Evolutionary conservation across 2,888 invertebrate genomes (phyloP).

Genomic region (Plutella xylostella): DNA sequence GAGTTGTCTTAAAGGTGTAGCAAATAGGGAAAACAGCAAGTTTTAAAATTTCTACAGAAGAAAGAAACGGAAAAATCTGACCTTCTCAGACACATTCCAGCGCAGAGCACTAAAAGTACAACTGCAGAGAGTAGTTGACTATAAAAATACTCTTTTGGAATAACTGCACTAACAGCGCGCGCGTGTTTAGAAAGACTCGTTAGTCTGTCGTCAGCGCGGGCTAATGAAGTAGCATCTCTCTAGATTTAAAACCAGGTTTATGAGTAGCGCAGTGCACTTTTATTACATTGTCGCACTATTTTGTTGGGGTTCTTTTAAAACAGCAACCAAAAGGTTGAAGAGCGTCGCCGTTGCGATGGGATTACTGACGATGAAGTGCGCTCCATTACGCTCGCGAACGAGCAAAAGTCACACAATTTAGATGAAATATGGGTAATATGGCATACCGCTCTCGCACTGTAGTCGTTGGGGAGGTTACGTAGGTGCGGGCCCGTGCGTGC

Average conservation of each 20-base stretch:
- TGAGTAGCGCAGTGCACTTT: slow-evolving; percentile 25
- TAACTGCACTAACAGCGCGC: too few species aligned
- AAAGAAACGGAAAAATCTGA: neutral
- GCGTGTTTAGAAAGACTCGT: too few species aligned
- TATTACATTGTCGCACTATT: slow-evolving; percentile 34
- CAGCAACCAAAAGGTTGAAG: slow-evolving; percentile 19
- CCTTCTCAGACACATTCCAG: neutral
- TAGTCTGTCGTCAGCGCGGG: slow-evolving; percentile 21
- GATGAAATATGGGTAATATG: slow-evolving; percentile 46
- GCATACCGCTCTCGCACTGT: slow-evolving; percentile 33
- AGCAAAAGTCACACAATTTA: slow-evolving; percentile 45
- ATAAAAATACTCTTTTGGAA: too few species aligned
- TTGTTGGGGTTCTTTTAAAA: slow-evolving; percentile 19
- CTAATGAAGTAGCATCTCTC: slow-evolving; percentile 38
- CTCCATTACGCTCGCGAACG: slow-evolving; percentile 42
- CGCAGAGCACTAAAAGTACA: neutral
- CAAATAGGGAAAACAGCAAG: neutral
- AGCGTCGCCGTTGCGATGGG: slow-evolving; percentile 28
- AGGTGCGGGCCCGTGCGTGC: slow-evolving; percentile 12
- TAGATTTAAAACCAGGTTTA: slow-evolving; percentile 32
- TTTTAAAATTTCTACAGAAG: neutral
- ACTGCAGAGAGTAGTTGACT: neutral
- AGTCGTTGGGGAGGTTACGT: slow-evolving; percentile 15
- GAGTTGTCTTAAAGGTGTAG: neutral
- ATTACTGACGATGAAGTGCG: slow-evolving; percentile 47